A percentile compares a stretch with the other conserved stretches of the same genome.
Evolutionary conservation across 1,140 invertebrate species (phyloP).

Genomic region (Charaxes varanes): DNA sequence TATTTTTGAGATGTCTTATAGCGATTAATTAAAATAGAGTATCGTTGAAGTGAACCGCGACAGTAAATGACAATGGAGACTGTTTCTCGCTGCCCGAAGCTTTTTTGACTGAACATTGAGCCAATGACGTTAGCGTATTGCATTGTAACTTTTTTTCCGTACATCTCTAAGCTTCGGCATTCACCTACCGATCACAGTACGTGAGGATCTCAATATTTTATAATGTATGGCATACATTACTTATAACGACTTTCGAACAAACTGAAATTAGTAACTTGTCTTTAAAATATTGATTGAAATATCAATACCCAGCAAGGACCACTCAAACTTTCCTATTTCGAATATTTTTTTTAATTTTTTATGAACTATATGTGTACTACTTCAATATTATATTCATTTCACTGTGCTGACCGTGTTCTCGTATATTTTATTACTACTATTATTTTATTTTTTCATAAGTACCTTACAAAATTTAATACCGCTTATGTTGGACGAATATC

Average conservation of each 20-base stretch:
- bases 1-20: slow-evolving; percentile 40
- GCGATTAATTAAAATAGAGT: slow-evolving; percentile 30
- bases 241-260: slow-evolving; percentile 18
- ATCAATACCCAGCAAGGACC: slow-evolving; percentile 77
- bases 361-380: no score
- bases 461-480: slow-evolving; percentile 25
- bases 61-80: slow-evolving; percentile 26
- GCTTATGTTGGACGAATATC: slow-evolving; percentile 46
- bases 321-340: slow-evolving; percentile 81
- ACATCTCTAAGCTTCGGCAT: slow-evolving; percentile 30
- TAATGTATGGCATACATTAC: slow-evolving; percentile 23
- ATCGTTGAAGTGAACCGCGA: slow-evolving; percentile 26
- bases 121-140: slow-evolving; percentile 49
- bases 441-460: slow-evolving; percentile 15
- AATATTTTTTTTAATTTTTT: slow-evolving; percentile 40
- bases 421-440: slow-evolving; percentile 18
- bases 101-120: slow-evolving; percentile 53
- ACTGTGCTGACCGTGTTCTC: slow-evolving; percentile 25
- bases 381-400: slow-evolving; percentile 18
- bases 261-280: slow-evolving; percentile 16
- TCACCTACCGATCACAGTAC: slow-evolving; percentile 18
- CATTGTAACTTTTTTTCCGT: slow-evolving; percentile 27
- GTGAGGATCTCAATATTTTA: slow-evolving; percentile 17
- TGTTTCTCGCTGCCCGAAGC: slow-evolving; percentile 33
- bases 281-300: slow-evolving; percentile 18